Evolutionary conservation across 2,113 vertebrate genomes (phyloP).

Genomic region (Chaetodon trifascialis): DNA sequence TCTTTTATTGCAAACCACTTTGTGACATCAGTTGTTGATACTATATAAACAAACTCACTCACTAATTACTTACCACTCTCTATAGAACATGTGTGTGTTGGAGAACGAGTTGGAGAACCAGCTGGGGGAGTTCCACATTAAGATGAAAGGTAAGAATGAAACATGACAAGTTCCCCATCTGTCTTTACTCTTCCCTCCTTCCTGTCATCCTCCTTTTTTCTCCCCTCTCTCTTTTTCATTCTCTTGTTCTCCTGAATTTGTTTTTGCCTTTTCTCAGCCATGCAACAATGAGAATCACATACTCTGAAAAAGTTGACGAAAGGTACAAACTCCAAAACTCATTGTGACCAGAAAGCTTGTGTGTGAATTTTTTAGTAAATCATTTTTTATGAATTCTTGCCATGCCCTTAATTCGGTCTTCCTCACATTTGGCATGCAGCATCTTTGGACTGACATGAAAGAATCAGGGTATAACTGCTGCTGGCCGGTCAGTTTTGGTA

Average conservation of each 20-base stretch:
- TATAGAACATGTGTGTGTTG: conserved; percentile 95
- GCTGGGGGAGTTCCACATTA: conserved; percentile 95
- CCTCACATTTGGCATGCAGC: background rate
- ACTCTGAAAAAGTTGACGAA: background rate
- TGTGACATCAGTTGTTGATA: background rate
- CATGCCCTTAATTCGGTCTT: background rate
- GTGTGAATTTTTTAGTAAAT: background rate
- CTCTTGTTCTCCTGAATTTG: background rate
- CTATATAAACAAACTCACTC: background rate
- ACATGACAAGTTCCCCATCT: background rate
- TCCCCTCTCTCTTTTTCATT: background rate
- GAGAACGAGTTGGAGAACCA: conserved; percentile 95
- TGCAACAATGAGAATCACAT: background rate
- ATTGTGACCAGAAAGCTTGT: background rate
- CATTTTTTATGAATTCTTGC: background rate
- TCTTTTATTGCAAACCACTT: background rate
- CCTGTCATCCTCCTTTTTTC: background rate
- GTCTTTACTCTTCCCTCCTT: background rate
- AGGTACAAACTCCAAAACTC: background rate
- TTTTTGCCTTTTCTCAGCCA: background rate
- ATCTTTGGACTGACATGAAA: background rate
- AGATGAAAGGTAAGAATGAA: conserved; percentile 92
- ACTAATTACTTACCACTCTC: background rate
- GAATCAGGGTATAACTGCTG: background rate
- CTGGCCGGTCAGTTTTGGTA: background rate